Percentiles rank a stretch among this genome's conserved stretches.
Evolutionary conservation across 2,797 vertebrate genomes (phyloP).

Genomic region (Euthynnus affinis): DNA sequence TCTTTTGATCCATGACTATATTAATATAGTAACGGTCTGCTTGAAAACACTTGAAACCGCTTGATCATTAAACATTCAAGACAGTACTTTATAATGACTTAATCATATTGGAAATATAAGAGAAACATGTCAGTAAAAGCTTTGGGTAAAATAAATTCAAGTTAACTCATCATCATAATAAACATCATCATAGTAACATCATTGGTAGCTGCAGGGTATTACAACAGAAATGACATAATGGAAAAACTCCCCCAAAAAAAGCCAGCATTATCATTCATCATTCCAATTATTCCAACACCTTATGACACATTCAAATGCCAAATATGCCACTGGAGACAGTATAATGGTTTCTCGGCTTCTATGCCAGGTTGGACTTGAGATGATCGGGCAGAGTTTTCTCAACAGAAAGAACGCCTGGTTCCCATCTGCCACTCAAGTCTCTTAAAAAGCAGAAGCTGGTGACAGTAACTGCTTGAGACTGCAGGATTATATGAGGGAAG

Average conservation of each 20-base stretch:
- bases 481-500: slow-evolving; percentile 11
- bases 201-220: not conserved
- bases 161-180: not conserved
- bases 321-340: slow-evolving; percentile 28
- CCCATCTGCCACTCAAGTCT: slow-evolving; percentile 2
- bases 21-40: not conserved
- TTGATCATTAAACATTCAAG: not conserved
- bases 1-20: not conserved
- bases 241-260: slow-evolving; percentile 32
- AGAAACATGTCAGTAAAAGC: not conserved
- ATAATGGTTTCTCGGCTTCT: slow-evolving; percentile 29
- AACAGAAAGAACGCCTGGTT: slow-evolving; percentile 12
- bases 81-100: not conserved
- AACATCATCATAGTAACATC: not conserved
- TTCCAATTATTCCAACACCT: slow-evolving; percentile 28
- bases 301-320: slow-evolving; percentile 26
- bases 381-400: slow-evolving; percentile 20
- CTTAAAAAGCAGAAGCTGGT: slow-evolving; percentile 17
- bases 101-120: not conserved
- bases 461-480: slow-evolving; percentile 15
- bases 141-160: not conserved
- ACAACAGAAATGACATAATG: slow-evolving; percentile 19
- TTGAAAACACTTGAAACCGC: not conserved
- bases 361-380: slow-evolving; percentile 39
- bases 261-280: slow-evolving; percentile 23